Evolutionary conservation across 2,113 vertebrate genomes (phyloP).

Genomic region (Nettapus auritus): DNA sequence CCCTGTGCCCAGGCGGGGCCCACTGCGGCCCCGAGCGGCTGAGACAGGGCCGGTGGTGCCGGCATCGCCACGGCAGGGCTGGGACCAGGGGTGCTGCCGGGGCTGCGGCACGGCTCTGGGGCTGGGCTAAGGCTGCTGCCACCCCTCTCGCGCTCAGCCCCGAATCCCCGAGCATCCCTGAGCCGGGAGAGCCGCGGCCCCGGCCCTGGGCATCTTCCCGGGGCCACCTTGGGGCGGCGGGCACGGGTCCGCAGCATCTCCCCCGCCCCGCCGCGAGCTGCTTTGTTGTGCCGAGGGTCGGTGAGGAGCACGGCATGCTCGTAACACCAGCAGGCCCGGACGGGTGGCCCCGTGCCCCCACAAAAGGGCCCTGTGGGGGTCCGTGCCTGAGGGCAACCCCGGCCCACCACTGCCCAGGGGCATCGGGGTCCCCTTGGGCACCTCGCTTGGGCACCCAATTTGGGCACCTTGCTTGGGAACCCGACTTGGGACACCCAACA

Average conservation of each 20-base stretch:
- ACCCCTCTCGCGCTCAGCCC: neutral
- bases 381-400: fast-evolving
- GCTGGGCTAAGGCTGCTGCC: neutral
- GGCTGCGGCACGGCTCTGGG: neutral
- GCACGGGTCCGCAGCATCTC: neutral
- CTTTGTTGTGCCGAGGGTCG: neutral
- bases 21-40: fast-evolving
- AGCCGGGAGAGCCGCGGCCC: neutral
- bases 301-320: neutral
- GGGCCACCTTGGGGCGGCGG: neutral
- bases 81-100: too few relatives aligned
- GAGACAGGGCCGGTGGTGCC: neutral
- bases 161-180: neutral
- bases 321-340: neutral
- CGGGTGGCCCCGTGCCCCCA: fast-evolving
- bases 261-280: neutral
- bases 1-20: fast-evolving
- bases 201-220: neutral
- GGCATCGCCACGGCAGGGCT: too few relatives aligned
- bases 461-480: neutral
- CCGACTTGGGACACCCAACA: neutral
- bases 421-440: neutral
- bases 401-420: fast-evolving
- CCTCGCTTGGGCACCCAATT: neutral
- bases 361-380: fast-evolving